Percentiles rank a stretch among this genome's conserved stretches.
These are phyloP conservation scores for Drosophila orosa DNA, from an alignment of 1,140 invertebrate species.

Conservation along the genomic window DNA sequence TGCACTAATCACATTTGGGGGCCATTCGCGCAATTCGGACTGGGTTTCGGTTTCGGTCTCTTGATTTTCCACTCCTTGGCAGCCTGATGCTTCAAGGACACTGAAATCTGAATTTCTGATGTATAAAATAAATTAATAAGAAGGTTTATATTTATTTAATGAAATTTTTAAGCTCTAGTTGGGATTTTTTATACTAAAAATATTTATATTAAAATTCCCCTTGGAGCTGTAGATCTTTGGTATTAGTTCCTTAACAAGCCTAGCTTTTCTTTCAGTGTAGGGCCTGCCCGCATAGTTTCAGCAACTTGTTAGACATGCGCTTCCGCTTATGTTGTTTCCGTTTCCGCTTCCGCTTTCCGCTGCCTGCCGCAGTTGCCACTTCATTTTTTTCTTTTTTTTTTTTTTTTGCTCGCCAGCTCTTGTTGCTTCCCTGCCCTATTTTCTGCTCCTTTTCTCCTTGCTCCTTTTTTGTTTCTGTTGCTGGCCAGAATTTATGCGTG, in stretches of 20 bases:
- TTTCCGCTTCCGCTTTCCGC: slow-evolving; percentile 65
- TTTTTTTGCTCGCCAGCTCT: slow-evolving; percentile 12
- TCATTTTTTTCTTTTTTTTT: slow-evolving; percentile 54
- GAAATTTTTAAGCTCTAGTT: not conserved
- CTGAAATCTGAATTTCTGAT: not conserved
- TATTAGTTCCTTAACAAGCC: too few relatives aligned
- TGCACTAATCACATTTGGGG: slow-evolving; percentile 56
- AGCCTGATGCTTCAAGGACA: not conserved
- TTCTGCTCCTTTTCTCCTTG: slow-evolving; percentile 2
- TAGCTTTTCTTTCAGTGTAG: slow-evolving; percentile 3
- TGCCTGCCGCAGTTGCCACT: slow-evolving; percentile 58
- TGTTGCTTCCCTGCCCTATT: slow-evolving; percentile 15
- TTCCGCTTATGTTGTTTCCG: slow-evolving; percentile 76
- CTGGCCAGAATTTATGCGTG: slow-evolving; percentile 70
- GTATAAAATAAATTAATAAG: not conserved
- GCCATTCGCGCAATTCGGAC: slow-evolving; percentile 40
- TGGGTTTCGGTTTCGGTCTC: slow-evolving; percentile 14
- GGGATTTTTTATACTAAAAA: too few relatives aligned
- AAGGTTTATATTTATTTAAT: too few relatives aligned
- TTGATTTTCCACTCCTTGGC: not conserved
- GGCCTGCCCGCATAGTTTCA: slow-evolving; percentile 51
- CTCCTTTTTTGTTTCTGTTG: slow-evolving; percentile 1
- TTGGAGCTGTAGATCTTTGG: not conserved
- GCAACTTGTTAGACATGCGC: slow-evolving; percentile 79
- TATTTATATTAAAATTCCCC: not conserved